Base-by-base conservation (phyloP, 2,797 vertebrate genomes). In the Coccyzus lansbergi region DNA sequence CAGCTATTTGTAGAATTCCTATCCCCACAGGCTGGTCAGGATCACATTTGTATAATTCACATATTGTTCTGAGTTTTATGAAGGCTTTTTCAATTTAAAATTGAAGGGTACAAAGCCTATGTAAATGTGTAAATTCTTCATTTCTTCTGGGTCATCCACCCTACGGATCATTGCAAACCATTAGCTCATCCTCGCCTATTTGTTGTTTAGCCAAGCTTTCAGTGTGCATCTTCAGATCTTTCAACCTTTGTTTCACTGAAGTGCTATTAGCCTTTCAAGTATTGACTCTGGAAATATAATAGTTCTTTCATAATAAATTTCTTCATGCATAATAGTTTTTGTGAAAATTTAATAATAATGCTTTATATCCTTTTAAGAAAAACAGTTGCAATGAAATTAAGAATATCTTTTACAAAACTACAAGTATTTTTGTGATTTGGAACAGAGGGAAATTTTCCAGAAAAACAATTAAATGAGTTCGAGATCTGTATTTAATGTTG, bases 241-340 rank as follows among this genome's bases (percentile, higher is more conserved):
- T 88, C 79, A 78, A 84, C 42, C 38, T 92, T 92, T 78, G 19
- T 86, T 91, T 90, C 68, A 86, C 33, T 79, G 67, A 84, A 90
- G 26, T 59, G 49, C 67, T 79, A 83, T 60, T 87, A 92, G 76
- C 75, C n/a, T 79, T 84, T 93, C 77, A 34, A 83, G 63, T 93
- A 94, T 63, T 92, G 58, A 80, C 90, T 94, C 81, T 90, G 74
- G 52, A 96, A 92, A 93, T 83, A 72, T 49, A 67, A 72, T 70
- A 95, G 67, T 64, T 93, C 55, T 83, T 91, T 95, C 90, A 93
- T 75, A 84, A 94, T 78, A 48, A 89, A 36, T 58, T 88, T 77
- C 31, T 92, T 68, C 36, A 85, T 3, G 2, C 24, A 60, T 58
- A 93, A 91, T n/a, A 60, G 12, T 85, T 86, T 81, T 34, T 83